A percentile compares a stretch with the other conserved stretches of the same genome.
These are phyloP conservation scores for Dynastes maya DNA, from an alignment of 2,888 invertebrate genomes.

Conservation along the genomic window DNA sequence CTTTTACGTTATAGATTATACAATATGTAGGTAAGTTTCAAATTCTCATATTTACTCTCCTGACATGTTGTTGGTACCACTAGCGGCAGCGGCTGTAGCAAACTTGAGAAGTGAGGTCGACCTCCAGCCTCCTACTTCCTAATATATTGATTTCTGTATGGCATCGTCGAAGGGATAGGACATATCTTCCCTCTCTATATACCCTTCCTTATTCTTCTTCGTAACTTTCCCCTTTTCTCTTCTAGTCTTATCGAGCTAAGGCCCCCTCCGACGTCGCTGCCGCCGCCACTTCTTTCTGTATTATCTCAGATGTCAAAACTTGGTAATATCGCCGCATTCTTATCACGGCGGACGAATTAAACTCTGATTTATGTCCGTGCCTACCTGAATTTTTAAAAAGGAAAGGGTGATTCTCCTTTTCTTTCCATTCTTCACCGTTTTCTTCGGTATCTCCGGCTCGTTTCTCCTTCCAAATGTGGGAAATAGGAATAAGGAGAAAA, in stretches of 20 bases:
- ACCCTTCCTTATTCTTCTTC: neutral
- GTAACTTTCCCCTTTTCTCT: neutral
- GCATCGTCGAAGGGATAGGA: neutral
- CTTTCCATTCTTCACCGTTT: neutral
- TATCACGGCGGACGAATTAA: conserved; percentile 65
- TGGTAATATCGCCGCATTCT: conserved; percentile 64
- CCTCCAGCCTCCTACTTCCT: neutral
- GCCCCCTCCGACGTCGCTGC: conserved; percentile 3
- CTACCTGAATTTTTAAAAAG: conserved; percentile 49
- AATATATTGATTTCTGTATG: conserved; percentile 17
- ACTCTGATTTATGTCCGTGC: conserved; percentile 64
- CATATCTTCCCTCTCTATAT: too few species aligned
- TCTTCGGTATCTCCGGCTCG: neutral
- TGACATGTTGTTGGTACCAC: too few species aligned
- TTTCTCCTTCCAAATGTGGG: neutral
- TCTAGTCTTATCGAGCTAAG: neutral
- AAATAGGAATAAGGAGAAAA: too few species aligned
- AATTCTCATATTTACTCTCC: too few species aligned
- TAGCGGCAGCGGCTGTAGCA: too few species aligned
- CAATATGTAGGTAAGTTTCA: too few species aligned
- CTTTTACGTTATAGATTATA: too few species aligned
- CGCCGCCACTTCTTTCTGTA: conserved; percentile 49
- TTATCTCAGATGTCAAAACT: conserved; percentile 58
- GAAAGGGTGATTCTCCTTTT: conserved; percentile 25
- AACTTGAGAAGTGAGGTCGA: neutral